These are phyloP conservation scores for Eolophus roseicapilla DNA, from an alignment of 2,113 vertebrate genomes.

Conservation along the genomic window DNA sequence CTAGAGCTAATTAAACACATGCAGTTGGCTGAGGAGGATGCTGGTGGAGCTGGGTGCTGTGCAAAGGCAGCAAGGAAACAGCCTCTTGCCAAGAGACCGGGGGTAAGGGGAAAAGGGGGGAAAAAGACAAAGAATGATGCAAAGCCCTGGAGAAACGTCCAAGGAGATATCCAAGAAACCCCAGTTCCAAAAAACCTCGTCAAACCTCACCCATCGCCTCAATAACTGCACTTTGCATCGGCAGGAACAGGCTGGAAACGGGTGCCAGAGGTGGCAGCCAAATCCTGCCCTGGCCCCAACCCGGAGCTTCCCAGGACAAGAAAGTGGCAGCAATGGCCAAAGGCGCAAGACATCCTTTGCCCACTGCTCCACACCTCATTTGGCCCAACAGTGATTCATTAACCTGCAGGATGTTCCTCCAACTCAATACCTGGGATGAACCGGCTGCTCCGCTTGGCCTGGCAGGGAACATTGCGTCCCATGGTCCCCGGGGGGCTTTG, in stretches of 20 bases:
- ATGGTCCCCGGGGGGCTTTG: accelerated
- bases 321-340: not conserved
- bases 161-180: not conserved
- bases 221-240: not conserved
- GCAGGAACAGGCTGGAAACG: accelerated
- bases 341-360: not conserved
- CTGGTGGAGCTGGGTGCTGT: not conserved
- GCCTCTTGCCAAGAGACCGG: not conserved
- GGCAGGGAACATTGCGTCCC: accelerated
- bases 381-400: accelerated
- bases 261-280: not conserved
- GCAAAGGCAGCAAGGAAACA: not conserved
- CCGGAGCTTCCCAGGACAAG: accelerated
- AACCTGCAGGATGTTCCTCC: not conserved
- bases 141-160: not conserved
- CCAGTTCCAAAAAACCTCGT: not conserved
- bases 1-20: not conserved
- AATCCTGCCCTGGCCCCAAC: not conserved
- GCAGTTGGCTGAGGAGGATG: not conserved
- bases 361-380: not conserved
- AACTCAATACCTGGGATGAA: accelerated
- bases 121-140: not conserved
- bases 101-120: accelerated
- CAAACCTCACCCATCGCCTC: not conserved
- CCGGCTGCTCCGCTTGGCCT: accelerated